Evolutionary conservation across 1,140 invertebrate genomes (phyloP).

Genomic region (Muscidifurax raptorellus): DNA sequence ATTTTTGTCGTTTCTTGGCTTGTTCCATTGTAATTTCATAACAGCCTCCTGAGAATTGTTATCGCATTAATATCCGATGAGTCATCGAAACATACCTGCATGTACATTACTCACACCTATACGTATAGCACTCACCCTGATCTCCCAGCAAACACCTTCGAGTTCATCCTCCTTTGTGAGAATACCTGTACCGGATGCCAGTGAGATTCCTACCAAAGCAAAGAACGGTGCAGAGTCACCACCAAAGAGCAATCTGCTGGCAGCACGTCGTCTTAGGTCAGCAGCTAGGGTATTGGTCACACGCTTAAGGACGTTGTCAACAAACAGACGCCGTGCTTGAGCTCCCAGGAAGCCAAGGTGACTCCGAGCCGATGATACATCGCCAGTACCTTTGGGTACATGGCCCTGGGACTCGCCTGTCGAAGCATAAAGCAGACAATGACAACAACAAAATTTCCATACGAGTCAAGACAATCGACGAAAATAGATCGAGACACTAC

Average conservation of each 20-base stretch:
- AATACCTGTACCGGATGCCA: slow-evolving; percentile 84
- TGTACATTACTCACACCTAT: slow-evolving; percentile 17
- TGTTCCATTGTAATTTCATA: slow-evolving; percentile 78
- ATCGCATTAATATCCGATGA: neutral
- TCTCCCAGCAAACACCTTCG: slow-evolving; percentile 87
- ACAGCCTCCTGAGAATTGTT: slow-evolving; percentile 76
- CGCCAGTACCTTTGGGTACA: slow-evolving; percentile 63
- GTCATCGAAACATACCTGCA: slow-evolving; percentile 5
- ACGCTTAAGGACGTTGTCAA: slow-evolving; percentile 82
- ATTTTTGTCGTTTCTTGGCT: slow-evolving; percentile 75
- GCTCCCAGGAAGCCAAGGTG: slow-evolving; percentile 77
- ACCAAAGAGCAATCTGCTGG: slow-evolving; percentile 80
- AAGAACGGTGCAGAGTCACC: slow-evolving; percentile 85
- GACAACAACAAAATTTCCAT: neutral
- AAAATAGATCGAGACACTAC: slow-evolving; percentile 53
- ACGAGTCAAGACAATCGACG: neutral
- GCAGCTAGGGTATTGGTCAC: slow-evolving; percentile 81
- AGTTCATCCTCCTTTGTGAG: slow-evolving; percentile 88
- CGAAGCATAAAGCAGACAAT: slow-evolving; percentile 10
- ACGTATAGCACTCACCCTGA: slow-evolving; percentile 78
- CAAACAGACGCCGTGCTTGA: slow-evolving; percentile 80
- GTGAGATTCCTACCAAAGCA: slow-evolving; percentile 84
- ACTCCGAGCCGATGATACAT: slow-evolving; percentile 60
- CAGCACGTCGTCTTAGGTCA: slow-evolving; percentile 79
- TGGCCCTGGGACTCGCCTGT: slow-evolving; percentile 70